Percentiles rank a stretch among this genome's conserved stretches.
These are phyloP conservation scores for Protaetia brevitarsis DNA, from an alignment of 1,140 invertebrate species.

Conservation along the genomic window DNA sequence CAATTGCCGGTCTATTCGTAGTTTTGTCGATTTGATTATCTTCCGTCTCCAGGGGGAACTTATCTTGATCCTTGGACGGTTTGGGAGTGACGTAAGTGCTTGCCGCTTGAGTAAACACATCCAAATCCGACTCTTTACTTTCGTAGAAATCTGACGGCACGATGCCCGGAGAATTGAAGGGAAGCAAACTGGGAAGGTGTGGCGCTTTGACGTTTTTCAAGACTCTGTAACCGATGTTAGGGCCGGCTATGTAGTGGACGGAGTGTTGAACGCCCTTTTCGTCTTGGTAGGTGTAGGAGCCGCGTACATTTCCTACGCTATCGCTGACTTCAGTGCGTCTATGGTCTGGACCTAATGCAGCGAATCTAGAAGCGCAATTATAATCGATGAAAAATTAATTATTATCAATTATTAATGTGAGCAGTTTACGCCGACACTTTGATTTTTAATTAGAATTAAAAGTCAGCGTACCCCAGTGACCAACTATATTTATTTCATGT, in stretches of 20 bases:
- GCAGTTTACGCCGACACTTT: too few relatives aligned
- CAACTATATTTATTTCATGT: too few relatives aligned
- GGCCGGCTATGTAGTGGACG: slow-evolving; percentile 71
- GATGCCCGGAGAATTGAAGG: slow-evolving; percentile 47
- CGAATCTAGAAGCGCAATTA: too few relatives aligned
- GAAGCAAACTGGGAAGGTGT: slow-evolving; percentile 52
- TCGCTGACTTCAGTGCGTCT: slow-evolving; percentile 67
- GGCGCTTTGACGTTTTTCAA: slow-evolving; percentile 61
- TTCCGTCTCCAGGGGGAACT: not conserved
- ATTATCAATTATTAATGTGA: too few relatives aligned
- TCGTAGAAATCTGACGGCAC: slow-evolving; percentile 49
- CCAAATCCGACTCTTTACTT: not conserved
- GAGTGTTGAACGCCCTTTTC: slow-evolving; percentile 67
- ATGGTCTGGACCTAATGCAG: slow-evolving; percentile 68
- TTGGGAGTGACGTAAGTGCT: slow-evolving; percentile 49
- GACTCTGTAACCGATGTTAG: slow-evolving; percentile 70
- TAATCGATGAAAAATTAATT: too few relatives aligned
- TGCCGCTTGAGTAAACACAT: slow-evolving; percentile 50
- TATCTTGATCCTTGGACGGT: slow-evolving; percentile 2
- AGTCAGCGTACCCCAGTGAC: too few relatives aligned
- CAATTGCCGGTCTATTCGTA: not conserved
- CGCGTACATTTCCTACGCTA: slow-evolving; percentile 62
- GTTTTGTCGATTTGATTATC: slow-evolving; percentile 17
- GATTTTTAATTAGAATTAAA: too few relatives aligned
- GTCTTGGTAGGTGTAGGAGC: slow-evolving; percentile 71